These are phyloP conservation scores for Mythimna ferrago DNA, from an alignment of 2,888 invertebrate species.

Conservation along the genomic window DNA sequence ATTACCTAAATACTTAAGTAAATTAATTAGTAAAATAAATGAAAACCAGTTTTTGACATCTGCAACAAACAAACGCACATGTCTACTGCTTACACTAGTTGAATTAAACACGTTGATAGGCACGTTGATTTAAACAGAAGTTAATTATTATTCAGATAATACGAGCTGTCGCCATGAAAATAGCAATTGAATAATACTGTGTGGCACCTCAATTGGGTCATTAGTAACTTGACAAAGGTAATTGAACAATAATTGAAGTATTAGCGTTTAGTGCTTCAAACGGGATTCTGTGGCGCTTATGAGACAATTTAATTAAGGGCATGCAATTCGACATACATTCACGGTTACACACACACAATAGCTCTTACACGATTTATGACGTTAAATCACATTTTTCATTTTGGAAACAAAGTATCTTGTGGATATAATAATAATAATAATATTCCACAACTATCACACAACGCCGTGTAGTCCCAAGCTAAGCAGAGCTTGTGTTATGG, in stretches of 20 bases:
- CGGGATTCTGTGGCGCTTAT: too few relatives aligned
- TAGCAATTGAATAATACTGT: slow-evolving; percentile 50
- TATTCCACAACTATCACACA: too few relatives aligned
- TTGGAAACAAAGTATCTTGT: too few relatives aligned
- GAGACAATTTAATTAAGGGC: too few relatives aligned
- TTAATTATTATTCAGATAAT: slow-evolving; percentile 59
- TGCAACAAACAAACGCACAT: slow-evolving; percentile 44
- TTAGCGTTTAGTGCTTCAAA: not conserved
- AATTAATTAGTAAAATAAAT: slow-evolving; percentile 4
- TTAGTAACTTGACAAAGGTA: slow-evolving; percentile 33
- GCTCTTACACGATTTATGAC: too few relatives aligned
- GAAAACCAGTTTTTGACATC: slow-evolving; percentile 5
- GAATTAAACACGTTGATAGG: not conserved
- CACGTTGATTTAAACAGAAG: slow-evolving; percentile 57
- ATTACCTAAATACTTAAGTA: not conserved
- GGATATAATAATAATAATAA: too few relatives aligned
- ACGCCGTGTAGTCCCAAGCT: too few relatives aligned
- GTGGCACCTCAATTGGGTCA: slow-evolving; percentile 37
- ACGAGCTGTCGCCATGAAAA: slow-evolving; percentile 46
- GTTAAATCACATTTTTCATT: too few relatives aligned
- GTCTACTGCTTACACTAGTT: not conserved
- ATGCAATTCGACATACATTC: too few relatives aligned
- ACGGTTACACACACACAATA: too few relatives aligned
- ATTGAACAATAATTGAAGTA: slow-evolving; percentile 18
- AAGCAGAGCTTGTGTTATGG: too few relatives aligned